Evolutionary conservation across 2,888 invertebrate species (phyloP).

Genomic region (Smittia aterrima): DNA sequence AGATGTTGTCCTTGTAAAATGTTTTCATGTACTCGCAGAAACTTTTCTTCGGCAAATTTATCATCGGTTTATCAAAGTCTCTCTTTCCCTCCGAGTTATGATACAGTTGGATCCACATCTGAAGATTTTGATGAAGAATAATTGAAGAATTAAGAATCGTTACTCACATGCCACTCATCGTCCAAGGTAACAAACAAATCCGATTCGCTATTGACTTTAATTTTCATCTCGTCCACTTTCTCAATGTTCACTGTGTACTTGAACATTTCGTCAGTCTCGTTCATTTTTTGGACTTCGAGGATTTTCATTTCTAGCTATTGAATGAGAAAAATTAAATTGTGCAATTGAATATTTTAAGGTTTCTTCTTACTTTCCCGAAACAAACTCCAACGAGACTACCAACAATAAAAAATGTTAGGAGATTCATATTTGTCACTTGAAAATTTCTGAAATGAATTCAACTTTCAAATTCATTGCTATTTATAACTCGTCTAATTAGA

Average conservation of each 20-base stretch:
- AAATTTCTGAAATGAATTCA: no score
- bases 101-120: conserved; percentile 31
- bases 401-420: no score
- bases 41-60: neutral
- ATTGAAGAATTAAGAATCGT: neutral
- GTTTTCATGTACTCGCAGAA: conserved; percentile 28
- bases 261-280: neutral
- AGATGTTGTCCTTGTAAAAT: neutral
- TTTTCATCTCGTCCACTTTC: neutral
- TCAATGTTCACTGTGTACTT: neutral
- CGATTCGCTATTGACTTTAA: neutral
- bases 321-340: no score
- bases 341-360: no score
- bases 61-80: neutral
- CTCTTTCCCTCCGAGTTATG: conserved; percentile 7
- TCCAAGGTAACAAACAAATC: conserved; percentile 22
- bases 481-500: no score
- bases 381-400: neutral
- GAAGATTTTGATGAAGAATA: neutral
- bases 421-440: no score
- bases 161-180: conserved; percentile 28
- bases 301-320: no score
- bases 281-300: neutral
- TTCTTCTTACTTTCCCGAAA: neutral
- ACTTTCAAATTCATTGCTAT: no score